These are phyloP conservation scores for Coregonus ussuriensis DNA, from an alignment of 2,797 vertebrate genomes.

Conservation along the genomic window DNA sequence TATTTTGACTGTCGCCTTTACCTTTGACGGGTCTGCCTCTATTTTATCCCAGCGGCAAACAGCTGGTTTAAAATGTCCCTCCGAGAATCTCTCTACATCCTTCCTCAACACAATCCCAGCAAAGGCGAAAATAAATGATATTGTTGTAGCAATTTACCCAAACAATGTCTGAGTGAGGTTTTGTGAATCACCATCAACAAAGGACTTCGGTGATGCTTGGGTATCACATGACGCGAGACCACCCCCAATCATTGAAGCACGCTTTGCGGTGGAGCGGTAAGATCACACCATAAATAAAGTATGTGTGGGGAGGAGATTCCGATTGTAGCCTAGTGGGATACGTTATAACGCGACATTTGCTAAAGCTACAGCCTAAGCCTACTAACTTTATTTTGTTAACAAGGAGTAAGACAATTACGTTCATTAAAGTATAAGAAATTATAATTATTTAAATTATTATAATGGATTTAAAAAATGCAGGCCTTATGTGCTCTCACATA, in stretches of 20 bases:
- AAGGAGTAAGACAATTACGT: too few relatives aligned
- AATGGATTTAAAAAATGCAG: too few relatives aligned
- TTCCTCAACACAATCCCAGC: not conserved
- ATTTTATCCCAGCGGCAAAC: conserved; percentile 5
- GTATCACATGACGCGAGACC: conserved; percentile 15
- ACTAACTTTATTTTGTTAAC: too few relatives aligned
- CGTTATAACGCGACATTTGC: not conserved
- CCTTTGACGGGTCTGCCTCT: conserved; percentile 6
- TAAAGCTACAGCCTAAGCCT: too few relatives aligned
- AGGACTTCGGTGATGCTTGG: conserved; percentile 4
- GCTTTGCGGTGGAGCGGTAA: not conserved
- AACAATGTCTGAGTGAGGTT: conserved; percentile 17
- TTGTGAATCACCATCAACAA: conserved; percentile 22
- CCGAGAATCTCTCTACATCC: not conserved
- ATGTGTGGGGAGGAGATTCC: conserved; percentile 2
- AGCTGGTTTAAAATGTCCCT: not conserved
- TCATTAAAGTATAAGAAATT: too few relatives aligned
- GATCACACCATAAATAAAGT: not conserved
- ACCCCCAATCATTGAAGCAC: conserved; percentile 12
- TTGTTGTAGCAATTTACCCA: not conserved
- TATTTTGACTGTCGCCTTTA: conserved; percentile 11
- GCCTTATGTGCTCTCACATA: too few relatives aligned
- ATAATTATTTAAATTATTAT: too few relatives aligned
- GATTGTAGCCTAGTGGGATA: not conserved
- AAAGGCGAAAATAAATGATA: not conserved